Evolutionary conservation across 1,140 invertebrate genomes (phyloP).

Genomic region (Drosophila pseudoobscura): DNA sequence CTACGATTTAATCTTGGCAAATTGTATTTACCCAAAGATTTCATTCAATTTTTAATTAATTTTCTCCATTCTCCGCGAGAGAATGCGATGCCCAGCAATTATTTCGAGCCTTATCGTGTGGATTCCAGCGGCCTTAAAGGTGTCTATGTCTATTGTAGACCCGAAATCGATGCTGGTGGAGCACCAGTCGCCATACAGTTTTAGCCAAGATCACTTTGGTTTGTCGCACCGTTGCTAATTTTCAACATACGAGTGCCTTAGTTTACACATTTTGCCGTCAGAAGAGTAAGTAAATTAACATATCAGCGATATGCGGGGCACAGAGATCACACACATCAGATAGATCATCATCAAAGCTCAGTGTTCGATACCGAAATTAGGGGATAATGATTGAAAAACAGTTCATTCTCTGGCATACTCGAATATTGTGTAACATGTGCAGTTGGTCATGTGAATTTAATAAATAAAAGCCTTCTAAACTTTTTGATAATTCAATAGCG

Average conservation of each 20-base stretch:
- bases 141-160: constrained; percentile 18
- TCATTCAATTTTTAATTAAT: constrained; percentile 69
- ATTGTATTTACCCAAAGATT: constrained; percentile 62
- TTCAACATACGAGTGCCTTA: constrained; percentile 29
- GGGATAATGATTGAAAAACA: constrained; percentile 1
- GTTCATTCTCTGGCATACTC: no score
- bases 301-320: neutral
- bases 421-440: no score
- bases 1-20: constrained; percentile 36
- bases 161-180: constrained; percentile 44
- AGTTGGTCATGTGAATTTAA: neutral
- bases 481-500: no score
- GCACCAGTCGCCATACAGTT: constrained; percentile 63
- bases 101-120: constrained; percentile 68
- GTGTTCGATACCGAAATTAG: neutral
- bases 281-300: constrained; percentile 44
- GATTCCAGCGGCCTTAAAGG: constrained; percentile 37
- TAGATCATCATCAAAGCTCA: neutral
- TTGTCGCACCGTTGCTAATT: constrained; percentile 51
- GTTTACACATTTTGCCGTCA: constrained; percentile 28
- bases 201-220: constrained; percentile 68
- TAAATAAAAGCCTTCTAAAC: neutral
- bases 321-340: neutral
- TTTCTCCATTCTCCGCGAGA: constrained; percentile 20
- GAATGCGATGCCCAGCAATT: constrained; percentile 29